Evolutionary conservation across 2,797 vertebrate genomes (phyloP), one percentile per base, ranked within the genome.

Genomic region (Enteromius argenteus): DNA sequence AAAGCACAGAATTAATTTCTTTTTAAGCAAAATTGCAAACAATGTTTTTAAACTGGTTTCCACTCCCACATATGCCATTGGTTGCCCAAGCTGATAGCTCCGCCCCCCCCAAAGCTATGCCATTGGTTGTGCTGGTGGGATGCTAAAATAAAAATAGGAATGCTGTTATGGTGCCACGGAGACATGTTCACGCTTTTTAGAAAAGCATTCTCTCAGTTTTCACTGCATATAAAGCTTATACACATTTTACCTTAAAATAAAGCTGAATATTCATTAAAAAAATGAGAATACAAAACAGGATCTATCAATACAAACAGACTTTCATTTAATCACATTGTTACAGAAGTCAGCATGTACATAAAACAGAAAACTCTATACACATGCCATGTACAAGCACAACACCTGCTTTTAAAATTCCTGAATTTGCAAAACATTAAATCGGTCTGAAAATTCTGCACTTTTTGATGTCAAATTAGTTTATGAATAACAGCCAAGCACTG

Each of bases 251-350:
- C 67, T 42, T 44, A 27, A 71, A 44, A 62, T 30, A 30, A 44
- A n/a, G 2, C 17, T n/a, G 2, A 13, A 74, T 74, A 39, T 58
- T 58, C 32, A 15, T 23, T 6, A 21, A 32, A 73, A 73, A 35
- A 76, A 42, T 37, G 9, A 4, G 1, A 49, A 71, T 15, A 58
- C 17, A 30, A 21, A 81, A 37, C 58, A 9, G 5, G 5, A 82
- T 64, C 44, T 14, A 39, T 74, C 9, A 74, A 74, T 51, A 64
- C 80, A 74, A 73, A 82, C 58, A 32, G 19, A 72, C 42, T 76
- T 76, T 58, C 58, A 76, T 81, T 81, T 19, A 81, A 35, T 64
- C 21, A 8, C 15, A 30, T 23, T 3, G 14, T 64, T n/a, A 82
- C 58, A 35, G 27, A 81, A 81, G 27, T 35, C 6, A 14, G 69